Evolutionary conservation across 2,888 invertebrate genomes (phyloP).

Genomic region (Flabesymbios commensalis): DNA sequence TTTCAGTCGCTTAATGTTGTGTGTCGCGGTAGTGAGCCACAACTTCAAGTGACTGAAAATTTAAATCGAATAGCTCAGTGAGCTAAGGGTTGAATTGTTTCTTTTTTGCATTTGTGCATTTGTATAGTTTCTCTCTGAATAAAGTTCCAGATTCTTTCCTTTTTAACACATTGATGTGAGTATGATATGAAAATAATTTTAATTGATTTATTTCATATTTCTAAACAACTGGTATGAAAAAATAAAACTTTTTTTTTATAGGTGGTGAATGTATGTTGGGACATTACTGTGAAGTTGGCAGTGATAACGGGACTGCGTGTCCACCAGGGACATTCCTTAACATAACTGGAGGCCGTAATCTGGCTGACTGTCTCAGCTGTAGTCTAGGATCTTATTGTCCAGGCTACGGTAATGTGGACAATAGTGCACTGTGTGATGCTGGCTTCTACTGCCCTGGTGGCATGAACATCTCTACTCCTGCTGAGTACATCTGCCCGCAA

Average conservation of each 20-base stretch:
- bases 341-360: slow-evolving; percentile 43
- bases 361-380: slow-evolving; percentile 48
- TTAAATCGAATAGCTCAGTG: too few species aligned
- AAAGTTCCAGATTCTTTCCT: too few species aligned
- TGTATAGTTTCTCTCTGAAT: too few species aligned
- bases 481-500: slow-evolving; percentile 49
- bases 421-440: slow-evolving; percentile 43
- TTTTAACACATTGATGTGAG: too few species aligned
- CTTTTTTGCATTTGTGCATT: too few species aligned
- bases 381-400: slow-evolving; percentile 50
- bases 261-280: slow-evolving; percentile 53
- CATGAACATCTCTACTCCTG: slow-evolving; percentile 44
- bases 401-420: slow-evolving; percentile 48
- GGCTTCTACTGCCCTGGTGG: slow-evolving; percentile 55
- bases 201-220: not conserved
- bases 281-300: slow-evolving; percentile 35
- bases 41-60: too few species aligned
- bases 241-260: not conserved
- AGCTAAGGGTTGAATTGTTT: too few species aligned
- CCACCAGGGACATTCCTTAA: slow-evolving; percentile 54
- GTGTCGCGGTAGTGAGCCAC: too few species aligned
- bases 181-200: too few species aligned
- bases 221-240: not conserved
- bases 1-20: too few species aligned
- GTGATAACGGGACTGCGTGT: slow-evolving; percentile 42